Percentiles rank a stretch among this genome's conserved stretches.
Conservation (phyloP, 1,140 invertebrate genomes). For the Pseudomyrmex sp. region DNA sequence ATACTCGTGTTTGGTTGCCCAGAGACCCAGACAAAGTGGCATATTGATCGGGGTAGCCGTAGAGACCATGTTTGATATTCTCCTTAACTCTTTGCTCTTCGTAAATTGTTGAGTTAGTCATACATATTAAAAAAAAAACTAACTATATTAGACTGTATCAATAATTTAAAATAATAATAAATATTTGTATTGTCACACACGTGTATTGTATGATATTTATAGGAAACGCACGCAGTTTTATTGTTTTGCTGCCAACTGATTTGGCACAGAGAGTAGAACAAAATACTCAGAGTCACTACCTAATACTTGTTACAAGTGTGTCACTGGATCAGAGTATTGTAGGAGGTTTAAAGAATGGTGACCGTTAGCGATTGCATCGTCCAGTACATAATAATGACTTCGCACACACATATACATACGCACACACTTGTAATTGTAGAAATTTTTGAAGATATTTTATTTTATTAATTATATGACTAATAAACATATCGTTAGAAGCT, state of each 20-base stretch:
- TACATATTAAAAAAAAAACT: too few relatives aligned
- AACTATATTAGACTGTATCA: too few relatives aligned
- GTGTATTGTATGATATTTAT: too few relatives aligned
- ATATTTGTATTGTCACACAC: too few relatives aligned
- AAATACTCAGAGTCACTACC: conserved; percentile 39
- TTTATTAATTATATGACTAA: too few relatives aligned
- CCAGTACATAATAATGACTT: conserved; percentile 67
- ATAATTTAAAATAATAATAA: too few relatives aligned
- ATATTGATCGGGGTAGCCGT: conserved; percentile 30
- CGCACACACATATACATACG: neutral
- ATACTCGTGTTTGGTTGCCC: conserved; percentile 49
- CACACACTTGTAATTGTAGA: neutral
- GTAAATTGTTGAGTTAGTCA: neutral
- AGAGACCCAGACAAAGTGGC: conserved; percentile 1
- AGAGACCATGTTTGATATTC: conserved; percentile 3
- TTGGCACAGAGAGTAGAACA: conserved; percentile 19
- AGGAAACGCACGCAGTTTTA: too few relatives aligned
- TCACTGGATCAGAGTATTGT: conserved; percentile 64
- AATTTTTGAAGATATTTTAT: conserved; percentile 1
- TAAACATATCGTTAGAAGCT: neutral
- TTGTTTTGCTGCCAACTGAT: too few relatives aligned
- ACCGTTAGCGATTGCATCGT: conserved; percentile 66
- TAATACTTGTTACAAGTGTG: conserved; percentile 60
- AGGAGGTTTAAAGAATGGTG: conserved; percentile 51
- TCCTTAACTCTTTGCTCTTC: neutral